Evolutionary conservation across 2,797 vertebrate species (phyloP).

Genomic region (Micropoecilia bifurca): DNA sequence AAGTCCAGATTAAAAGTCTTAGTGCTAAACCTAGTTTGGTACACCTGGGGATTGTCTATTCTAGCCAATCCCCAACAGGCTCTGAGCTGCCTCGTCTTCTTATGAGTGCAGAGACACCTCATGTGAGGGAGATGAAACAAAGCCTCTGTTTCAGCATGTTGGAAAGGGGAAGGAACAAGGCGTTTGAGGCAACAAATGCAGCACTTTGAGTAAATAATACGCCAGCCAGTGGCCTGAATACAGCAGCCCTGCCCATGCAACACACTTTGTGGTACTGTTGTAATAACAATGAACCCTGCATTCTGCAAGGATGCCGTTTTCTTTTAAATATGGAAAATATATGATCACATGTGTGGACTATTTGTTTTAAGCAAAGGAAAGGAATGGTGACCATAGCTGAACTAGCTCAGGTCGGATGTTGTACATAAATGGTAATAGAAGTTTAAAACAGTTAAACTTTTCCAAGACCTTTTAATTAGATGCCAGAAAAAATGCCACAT

Average conservation of each 20-base stretch:
- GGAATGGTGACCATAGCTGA: neutral
- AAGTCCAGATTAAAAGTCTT: slow-evolving; percentile 98
- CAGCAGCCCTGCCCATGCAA: slow-evolving; percentile 27
- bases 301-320: slow-evolving; percentile 29
- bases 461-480: neutral
- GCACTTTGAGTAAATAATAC: slow-evolving; percentile 62
- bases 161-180: slow-evolving; percentile 62
- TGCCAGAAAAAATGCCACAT: neutral
- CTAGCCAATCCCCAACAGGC: slow-evolving; percentile 89
- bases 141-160: slow-evolving; percentile 68
- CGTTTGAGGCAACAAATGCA: slow-evolving; percentile 59
- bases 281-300: slow-evolving; percentile 37
- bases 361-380: slow-evolving; percentile 24
- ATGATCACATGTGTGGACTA: slow-evolving; percentile 10
- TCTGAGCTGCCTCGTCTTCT: slow-evolving; percentile 72
- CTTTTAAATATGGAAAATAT: slow-evolving; percentile 29
- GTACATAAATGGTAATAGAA: neutral
- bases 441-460: neutral
- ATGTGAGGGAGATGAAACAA: slow-evolving; percentile 73
- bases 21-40: slow-evolving; percentile 93
- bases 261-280: slow-evolving; percentile 37
- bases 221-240: slow-evolving; percentile 62
- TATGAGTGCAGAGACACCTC: slow-evolving; percentile 77
- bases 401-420: neutral
- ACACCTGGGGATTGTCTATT: slow-evolving; percentile 91